Evolutionary conservation across 2,888 invertebrate genomes (phyloP), one percentile per base, ranked within the genome.

Genomic region (Rapana venosa): DNA sequence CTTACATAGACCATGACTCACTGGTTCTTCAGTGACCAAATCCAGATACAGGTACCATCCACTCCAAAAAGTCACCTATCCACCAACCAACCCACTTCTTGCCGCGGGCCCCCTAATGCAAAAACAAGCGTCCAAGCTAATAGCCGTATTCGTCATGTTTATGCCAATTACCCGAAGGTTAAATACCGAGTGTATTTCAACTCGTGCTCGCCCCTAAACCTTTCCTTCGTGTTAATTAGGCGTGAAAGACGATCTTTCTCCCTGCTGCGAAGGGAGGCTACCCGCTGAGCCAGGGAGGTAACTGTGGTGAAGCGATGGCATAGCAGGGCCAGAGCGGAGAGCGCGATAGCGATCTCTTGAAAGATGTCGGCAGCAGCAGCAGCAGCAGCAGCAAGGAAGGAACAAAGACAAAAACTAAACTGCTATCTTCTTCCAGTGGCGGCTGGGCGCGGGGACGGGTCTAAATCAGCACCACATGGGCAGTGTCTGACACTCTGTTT

Each of bases 401-500:
- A 89, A 89, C 70, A 84, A 89, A 89, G 89, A 89, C 84, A 85
- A 89, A 85, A 89, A 74, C 30, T 47, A 32, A 88, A 56, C 74
- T 85, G 70, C 32, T 84, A 74, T 89, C 89, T 89, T 22, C 89
- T 84, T 56, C 47, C 70, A 30, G 30, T 20, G 56, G 74, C 70
- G 32, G 36, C 47, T 30, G 26, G 20, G 56, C 56, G 30, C 36
- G 47, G 85, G 70, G 85, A 85, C 89, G 47, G 74, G 70, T 11
- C 84, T 89, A 89, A 89, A 89, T 85, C 89, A 85, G 47, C 61
- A 89, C 58, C 89, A 85, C 89, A 85, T 89, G 89, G 85, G 89
- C 89, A 89, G 89, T 85, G 89, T 89, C 89, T 89, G 89, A 89
- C 89, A 89, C 89, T 84, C n/a, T 89, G 89, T 89, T 89, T 89